Evolutionary conservation across 2,797 vertebrate genomes (phyloP), one percentile per base, ranked within the genome.

Genomic region (Eospalax fontanierii): DNA sequence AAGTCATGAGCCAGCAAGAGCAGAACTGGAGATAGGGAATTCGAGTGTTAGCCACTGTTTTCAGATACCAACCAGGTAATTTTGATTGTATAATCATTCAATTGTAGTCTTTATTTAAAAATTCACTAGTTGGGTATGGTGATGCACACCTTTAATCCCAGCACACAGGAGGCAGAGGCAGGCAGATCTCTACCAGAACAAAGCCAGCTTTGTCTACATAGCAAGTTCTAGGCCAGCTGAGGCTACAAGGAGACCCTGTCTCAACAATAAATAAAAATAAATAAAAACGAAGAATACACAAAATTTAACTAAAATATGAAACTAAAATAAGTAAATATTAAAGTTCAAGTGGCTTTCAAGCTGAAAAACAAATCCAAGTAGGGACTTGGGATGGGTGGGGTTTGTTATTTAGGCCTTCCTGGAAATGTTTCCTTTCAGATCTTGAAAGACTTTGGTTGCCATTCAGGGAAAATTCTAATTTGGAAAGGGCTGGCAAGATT

Each of bases 331-430:
- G 38, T 89, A 83, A 82, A 74, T 73, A 81, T 50, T 90, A 70
- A 95, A 93, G 26, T 89, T 59, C 59, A 83, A 75, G 16, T 76
- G 89, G 68, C 68, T 86, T 97, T 85, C 83, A 84, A 96, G 93
- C 14, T 84, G 79, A 80, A 68, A 92, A 95, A 81, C 61, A 2
- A 22, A 43, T 63, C 50, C 66, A 33, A 46, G 65, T 28, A 91
- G 22, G 24, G 11, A 89, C 35, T 43, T 63, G 3, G 79, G 26
- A 8, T 22, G 66, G 68, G 80, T 12, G 4, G 59, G 43, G 73
- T 70, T 59, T 80, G 43, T 88, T 90, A 89, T 59, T 95, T n/a
- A 92, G 86, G 71, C 35, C 75, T 91, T 79, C 43, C 38, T 73
- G 59, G 82, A 95, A 96, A 82, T 79, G 73, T 63, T 87, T 91